A percentile compares a stretch with the other conserved stretches of the same genome.
Conservation (phyloP, 2,113 vertebrate genomes). For the Oncorhynchus keta region DNA sequence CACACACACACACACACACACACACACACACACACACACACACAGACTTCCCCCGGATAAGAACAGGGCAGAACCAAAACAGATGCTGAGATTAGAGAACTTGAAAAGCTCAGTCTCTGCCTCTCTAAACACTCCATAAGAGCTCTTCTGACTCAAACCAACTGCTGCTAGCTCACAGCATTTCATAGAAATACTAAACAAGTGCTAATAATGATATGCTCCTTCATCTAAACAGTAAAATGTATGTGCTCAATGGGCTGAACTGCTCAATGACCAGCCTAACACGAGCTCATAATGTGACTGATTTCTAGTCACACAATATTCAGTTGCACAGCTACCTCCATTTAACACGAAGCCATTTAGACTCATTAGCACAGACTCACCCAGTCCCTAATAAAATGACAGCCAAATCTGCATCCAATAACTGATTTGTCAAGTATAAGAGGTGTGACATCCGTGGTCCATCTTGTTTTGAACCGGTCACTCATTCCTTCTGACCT, state of each 20-base stretch:
- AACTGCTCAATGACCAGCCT: no score
- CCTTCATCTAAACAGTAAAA: constrained; percentile 1
- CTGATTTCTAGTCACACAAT: background rate
- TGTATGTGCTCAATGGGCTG: no score
- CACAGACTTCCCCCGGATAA: background rate
- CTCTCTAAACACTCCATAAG: background rate
- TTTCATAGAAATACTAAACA: background rate
- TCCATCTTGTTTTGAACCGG: constrained; percentile 7
- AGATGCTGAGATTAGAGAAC: constrained; percentile 19
- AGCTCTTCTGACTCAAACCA: no score
- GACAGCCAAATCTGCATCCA: background rate
- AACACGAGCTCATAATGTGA: no score
- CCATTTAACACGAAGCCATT: background rate
- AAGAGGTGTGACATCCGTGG: background rate
- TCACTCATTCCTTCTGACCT: constrained; percentile 7
- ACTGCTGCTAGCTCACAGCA: background rate
- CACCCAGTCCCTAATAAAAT: background rate
- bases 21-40: background rate
- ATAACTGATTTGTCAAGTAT: constrained; percentile 1
- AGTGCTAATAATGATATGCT: constrained; percentile 1
- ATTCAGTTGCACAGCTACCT: background rate
- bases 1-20: background rate
- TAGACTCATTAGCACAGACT: background rate
- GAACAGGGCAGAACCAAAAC: background rate
- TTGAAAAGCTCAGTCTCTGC: background rate